Conservation (phyloP, 2,113 vertebrate species). For the Prolemur simus region DNA sequence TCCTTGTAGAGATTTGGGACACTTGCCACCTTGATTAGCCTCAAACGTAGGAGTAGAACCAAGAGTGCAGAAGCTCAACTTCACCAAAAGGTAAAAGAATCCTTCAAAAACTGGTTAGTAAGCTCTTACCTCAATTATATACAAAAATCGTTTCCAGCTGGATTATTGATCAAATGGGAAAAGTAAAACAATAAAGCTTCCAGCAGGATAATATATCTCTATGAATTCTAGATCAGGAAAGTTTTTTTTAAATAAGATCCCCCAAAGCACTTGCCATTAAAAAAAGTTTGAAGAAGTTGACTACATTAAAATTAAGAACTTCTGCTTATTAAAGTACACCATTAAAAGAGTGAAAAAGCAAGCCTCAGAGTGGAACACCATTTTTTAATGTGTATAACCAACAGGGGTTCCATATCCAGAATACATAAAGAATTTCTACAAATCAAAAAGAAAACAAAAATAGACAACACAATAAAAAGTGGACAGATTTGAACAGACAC, state of each 20-base stretch:
- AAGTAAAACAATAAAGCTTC: background rate
- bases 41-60: background rate
- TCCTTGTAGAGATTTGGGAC: background rate
- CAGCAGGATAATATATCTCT: background rate
- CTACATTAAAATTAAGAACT: background rate
- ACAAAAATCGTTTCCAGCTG: background rate
- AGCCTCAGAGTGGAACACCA: background rate
- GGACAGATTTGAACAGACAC: background rate
- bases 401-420: background rate
- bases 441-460: constrained; percentile 28
- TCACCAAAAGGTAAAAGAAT: background rate
- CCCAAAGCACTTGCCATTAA: background rate
- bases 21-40: background rate
- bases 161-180: background rate
- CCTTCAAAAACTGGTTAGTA: background rate
- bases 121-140: background rate
- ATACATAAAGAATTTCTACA: background rate
- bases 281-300: background rate
- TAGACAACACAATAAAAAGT: background rate
- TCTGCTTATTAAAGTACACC: background rate
- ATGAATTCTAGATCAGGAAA: background rate
- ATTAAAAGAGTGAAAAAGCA: background rate
- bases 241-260: constrained; percentile 30
- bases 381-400: background rate
- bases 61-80: background rate